Conservation (phyloP, 2,797 vertebrate species). For the Apodemus agrarius region DNA sequence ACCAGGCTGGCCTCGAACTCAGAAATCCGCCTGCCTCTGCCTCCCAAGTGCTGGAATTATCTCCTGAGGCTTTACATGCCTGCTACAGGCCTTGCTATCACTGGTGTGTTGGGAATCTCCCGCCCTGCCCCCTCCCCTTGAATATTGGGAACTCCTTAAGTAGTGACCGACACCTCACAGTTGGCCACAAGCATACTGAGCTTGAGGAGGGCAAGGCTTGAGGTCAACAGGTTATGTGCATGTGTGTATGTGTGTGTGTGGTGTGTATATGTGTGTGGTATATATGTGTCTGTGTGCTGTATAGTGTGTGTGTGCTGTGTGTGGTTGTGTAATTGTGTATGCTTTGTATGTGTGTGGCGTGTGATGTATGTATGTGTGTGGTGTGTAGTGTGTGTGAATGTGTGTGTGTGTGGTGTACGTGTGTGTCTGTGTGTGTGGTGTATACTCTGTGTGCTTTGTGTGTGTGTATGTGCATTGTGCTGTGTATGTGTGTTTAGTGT, state of each 20-base stretch:
- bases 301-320: background rate
- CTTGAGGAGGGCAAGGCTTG: background rate
- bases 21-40: too few relatives aligned
- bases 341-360: background rate
- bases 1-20: too few relatives aligned
- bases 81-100: rapidly evolving
- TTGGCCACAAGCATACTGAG: background rate
- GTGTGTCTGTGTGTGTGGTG: background rate
- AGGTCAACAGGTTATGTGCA: background rate
- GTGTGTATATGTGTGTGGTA: too few relatives aligned
- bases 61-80: too few relatives aligned
- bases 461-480: too few relatives aligned
- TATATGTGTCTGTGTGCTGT: too few relatives aligned
- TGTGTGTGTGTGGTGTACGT: too few relatives aligned
- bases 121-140: too few relatives aligned
- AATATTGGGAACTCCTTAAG: background rate
- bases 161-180: background rate
- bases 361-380: background rate
- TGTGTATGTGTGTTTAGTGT: too few relatives aligned
- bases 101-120: background rate
- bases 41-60: too few relatives aligned
- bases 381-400: too few relatives aligned
- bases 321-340: background rate
- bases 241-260: background rate
- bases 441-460: too few relatives aligned